Conservation (phyloP, 2,888 invertebrate genomes). For the Amiota mariae region DNA sequence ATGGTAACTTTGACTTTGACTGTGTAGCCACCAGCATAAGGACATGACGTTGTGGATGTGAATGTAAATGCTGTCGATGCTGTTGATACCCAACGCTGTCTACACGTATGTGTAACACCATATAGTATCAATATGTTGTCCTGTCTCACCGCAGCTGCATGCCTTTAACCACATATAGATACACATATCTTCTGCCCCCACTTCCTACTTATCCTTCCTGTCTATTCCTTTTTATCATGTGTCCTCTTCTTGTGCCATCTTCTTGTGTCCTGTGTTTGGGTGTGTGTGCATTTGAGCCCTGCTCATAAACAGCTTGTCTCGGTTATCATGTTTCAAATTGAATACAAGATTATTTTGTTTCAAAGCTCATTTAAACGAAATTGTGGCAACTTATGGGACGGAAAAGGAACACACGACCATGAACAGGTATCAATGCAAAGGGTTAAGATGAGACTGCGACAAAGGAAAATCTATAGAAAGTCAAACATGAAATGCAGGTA, state of each 20-base stretch:
- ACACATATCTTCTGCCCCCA: not conserved
- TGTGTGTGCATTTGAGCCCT: slow-evolving; percentile 22
- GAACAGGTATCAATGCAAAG: not conserved
- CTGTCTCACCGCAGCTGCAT: not conserved
- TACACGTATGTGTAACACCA: not conserved
- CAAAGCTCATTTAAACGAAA: slow-evolving; percentile 12
- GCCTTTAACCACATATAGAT: not conserved
- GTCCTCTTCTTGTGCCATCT: not conserved
- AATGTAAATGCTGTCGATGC: too few species aligned
- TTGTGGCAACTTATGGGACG: slow-evolving; percentile 10
- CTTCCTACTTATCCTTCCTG: not conserved
- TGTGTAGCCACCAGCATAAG: not conserved
- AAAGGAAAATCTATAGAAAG: slow-evolving; percentile 10
- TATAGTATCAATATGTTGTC: not conserved
- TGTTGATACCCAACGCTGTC: not conserved
- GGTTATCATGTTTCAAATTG: slow-evolving; percentile 28
- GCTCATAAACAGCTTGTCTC: slow-evolving; percentile 28
- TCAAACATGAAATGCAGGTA: slow-evolving; percentile 13
- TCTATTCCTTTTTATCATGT: not conserved
- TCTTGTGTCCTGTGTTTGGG: not conserved
- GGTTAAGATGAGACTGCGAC: not conserved
- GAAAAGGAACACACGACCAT: too few species aligned
- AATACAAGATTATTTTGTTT: slow-evolving; percentile 27
- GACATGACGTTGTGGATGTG: not conserved
- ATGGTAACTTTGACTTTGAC: not conserved